These are phyloP conservation scores for Scaptomyza caliginosa DNA, from an alignment of 2,888 invertebrate genomes.

Conservation along the genomic window DNA sequence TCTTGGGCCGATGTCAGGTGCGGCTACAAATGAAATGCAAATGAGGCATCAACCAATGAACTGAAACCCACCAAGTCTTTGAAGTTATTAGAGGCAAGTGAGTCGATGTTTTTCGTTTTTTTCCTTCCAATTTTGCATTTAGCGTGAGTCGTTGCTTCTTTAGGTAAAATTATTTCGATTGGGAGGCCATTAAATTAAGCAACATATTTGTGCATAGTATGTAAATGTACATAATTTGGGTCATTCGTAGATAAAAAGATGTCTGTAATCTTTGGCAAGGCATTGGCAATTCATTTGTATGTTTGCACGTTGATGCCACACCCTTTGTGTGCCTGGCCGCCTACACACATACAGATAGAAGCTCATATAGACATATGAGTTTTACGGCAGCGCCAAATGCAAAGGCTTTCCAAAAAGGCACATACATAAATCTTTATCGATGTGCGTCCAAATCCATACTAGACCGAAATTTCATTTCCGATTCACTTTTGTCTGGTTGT, in stretches of 20 bases:
- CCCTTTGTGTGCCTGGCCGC: conserved; percentile 6
- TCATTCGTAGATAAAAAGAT: conserved; percentile 30
- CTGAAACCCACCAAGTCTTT: conserved; percentile 45
- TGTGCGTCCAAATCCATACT: conserved; percentile 62
- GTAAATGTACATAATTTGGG: conserved; percentile 12
- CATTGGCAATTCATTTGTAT: conserved; percentile 47
- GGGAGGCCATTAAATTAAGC: neutral
- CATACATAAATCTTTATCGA: conserved; percentile 73
- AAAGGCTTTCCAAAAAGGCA: conserved; percentile 42
- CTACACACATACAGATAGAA: conserved; percentile 5
- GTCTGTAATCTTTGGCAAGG: conserved; percentile 18
- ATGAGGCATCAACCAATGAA: conserved; percentile 42
- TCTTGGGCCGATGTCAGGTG: conserved; percentile 7
- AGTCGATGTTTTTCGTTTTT: conserved; percentile 36
- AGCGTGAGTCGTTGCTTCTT: conserved; percentile 49
- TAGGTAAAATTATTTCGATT: conserved; percentile 1
- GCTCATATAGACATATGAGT: conserved; percentile 55
- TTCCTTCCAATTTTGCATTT: neutral
- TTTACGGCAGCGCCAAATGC: conserved; percentile 54
- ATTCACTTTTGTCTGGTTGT: conserved; percentile 46
- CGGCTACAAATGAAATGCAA: conserved; percentile 49
- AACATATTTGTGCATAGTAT: neutral
- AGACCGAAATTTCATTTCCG: conserved; percentile 66
- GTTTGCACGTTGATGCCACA: conserved; percentile 20
- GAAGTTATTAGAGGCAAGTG: conserved; percentile 56